These are phyloP conservation scores for Ceyx melanurus DNA, from an alignment of 2,113 vertebrate genomes.

Conservation along the genomic window DNA sequence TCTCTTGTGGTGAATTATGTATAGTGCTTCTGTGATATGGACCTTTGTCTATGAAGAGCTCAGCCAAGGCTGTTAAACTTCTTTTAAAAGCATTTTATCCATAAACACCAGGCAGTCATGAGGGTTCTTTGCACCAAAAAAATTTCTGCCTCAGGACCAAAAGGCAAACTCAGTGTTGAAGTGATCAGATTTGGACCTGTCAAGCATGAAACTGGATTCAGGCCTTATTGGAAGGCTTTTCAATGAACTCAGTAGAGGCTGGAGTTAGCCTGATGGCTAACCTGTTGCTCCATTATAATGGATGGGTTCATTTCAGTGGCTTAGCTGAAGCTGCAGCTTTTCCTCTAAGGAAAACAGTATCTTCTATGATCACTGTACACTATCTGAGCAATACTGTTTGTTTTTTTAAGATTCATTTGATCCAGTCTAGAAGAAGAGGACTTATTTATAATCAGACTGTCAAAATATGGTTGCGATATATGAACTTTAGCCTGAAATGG, in stretches of 20 bases:
- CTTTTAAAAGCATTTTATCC: constrained; percentile 61
- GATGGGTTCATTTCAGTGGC: not conserved
- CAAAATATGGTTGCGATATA: not conserved
- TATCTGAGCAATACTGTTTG: not conserved
- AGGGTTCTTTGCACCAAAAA: constrained; percentile 6
- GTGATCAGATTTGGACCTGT: not conserved
- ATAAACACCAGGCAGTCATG: constrained; percentile 16
- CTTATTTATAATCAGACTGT: not conserved
- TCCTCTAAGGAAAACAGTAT: not conserved
- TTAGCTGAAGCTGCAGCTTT: not conserved
- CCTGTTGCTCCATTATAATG: not conserved
- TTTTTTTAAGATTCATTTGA: not conserved
- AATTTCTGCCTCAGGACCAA: not conserved
- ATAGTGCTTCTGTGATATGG: constrained; percentile 71
- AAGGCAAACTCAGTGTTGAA: not conserved
- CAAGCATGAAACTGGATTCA: not conserved
- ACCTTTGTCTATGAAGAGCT: constrained; percentile 68
- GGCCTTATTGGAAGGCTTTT: not conserved
- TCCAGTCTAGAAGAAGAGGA: not conserved
- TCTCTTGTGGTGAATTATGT: constrained; percentile 82
- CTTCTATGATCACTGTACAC: not conserved
- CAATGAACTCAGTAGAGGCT: not conserved
- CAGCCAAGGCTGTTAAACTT: constrained; percentile 65
- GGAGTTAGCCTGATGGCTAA: not conserved
- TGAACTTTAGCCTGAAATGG: not conserved